A percentile compares a stretch with the other conserved stretches of the same genome.
These are phyloP conservation scores for Labrus mixtus DNA, from an alignment of 2,113 vertebrate species.

Conservation along the genomic window DNA sequence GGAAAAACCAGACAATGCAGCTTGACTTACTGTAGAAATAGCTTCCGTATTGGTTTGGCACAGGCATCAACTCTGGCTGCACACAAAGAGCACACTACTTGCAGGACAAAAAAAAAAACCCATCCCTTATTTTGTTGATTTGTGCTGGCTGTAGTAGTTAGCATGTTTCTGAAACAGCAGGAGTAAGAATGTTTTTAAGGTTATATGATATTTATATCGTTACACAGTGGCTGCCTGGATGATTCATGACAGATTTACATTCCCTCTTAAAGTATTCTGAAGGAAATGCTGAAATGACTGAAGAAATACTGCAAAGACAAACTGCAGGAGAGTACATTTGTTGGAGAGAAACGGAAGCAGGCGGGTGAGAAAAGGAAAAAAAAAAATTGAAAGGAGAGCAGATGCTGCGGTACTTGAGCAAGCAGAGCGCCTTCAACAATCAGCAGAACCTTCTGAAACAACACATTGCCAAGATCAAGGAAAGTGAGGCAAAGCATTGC, in stretches of 20 bases:
- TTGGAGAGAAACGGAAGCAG: conserved; percentile 7
- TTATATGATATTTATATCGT: conserved; percentile 52
- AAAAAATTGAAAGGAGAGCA: conserved; percentile 24
- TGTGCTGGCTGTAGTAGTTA: neutral
- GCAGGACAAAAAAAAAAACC: conserved; percentile 2
- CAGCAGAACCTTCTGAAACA: conserved; percentile 44
- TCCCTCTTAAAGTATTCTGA: conserved; percentile 21
- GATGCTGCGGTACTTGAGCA: conserved; percentile 38
- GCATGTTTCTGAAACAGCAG: conserved; percentile 16
- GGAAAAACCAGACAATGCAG: conserved; percentile 30
- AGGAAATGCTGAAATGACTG: neutral
- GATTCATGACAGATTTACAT: too few relatives aligned
- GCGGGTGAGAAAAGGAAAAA: neutral
- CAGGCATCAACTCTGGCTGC: conserved; percentile 1
- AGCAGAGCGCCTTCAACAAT: conserved; percentile 13
- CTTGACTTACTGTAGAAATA: conserved; percentile 25
- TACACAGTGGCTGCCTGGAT: neutral
- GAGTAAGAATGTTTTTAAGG: conserved; percentile 22
- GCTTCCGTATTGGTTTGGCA: conserved; percentile 16
- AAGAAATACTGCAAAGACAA: conserved; percentile 15
- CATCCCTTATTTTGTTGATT: neutral
- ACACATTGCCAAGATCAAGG: conserved; percentile 51
- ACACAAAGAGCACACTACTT: conserved; percentile 6
- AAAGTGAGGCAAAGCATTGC: conserved; percentile 33
- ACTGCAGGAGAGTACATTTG: neutral